These are phyloP conservation scores for Maniola jurtina DNA, from an alignment of 1,140 invertebrate genomes.

Conservation along the genomic window DNA sequence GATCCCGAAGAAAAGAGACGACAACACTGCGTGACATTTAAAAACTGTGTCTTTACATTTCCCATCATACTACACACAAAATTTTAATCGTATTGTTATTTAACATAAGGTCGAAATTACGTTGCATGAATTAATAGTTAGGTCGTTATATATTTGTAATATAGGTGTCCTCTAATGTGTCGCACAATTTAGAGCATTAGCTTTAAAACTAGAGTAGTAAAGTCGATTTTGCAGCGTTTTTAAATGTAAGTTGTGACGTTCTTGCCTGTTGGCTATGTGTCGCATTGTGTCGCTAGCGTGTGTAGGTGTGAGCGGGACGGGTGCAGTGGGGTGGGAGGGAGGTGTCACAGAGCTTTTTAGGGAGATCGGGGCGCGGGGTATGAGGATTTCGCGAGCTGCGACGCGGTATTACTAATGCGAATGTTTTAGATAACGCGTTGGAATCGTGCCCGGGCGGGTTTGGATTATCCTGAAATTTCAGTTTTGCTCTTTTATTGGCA, in stretches of 20 bases:
- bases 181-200: conserved; percentile 61
- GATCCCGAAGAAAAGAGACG: conserved; percentile 76
- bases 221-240: conserved; percentile 45
- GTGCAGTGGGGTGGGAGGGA: conserved; percentile 47
- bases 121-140: conserved; percentile 17
- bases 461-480: conserved; percentile 12
- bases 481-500: conserved; percentile 11
- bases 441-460: conserved; percentile 1
- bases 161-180: conserved; percentile 73
- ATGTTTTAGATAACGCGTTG: conserved; percentile 28
- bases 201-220: conserved; percentile 49
- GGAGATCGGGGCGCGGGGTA: conserved; percentile 41
- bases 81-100: conserved; percentile 18
- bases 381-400: conserved; percentile 46
- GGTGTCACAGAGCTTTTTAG: conserved; percentile 72
- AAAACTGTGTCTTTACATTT: conserved; percentile 75
- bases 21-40: conserved; percentile 76
- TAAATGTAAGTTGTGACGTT: conserved; percentile 50
- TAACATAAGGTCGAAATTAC: conserved; percentile 35
- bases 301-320: conserved; percentile 60
- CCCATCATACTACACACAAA: conserved; percentile 30
- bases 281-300: conserved; percentile 62
- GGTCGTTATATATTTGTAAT: conserved; percentile 37
- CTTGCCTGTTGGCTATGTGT: conserved; percentile 45
- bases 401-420: conserved; percentile 25